Evolutionary conservation across 2,888 invertebrate genomes (phyloP), one percentile per base, ranked within the genome.

Genomic region (Leptura quadrifasciata): DNA sequence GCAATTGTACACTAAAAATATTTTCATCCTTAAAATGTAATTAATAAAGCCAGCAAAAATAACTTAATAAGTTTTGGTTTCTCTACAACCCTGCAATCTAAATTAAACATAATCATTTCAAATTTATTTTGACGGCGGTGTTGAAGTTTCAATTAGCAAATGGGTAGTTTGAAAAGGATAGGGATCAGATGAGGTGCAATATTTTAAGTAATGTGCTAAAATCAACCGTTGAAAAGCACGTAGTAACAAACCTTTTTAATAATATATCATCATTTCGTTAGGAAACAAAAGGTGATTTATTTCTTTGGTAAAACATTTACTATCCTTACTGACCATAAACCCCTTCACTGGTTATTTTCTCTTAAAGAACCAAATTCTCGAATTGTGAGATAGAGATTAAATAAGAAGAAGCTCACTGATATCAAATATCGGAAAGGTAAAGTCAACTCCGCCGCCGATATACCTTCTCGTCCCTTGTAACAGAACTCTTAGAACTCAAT

Each of bases 101-200:
- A 39, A 63, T 63, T 63, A 39, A 10, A 27, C 24, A 60, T 24
- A 60, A 63, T 63, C 63, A 39, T 63, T 63, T 39, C 39, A 39
- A 63, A 63, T 63, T 63, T 63, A 63, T 39, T 63, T 63, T 63
- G 63, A 63, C 39, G 35, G 9, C 18, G 47, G 47, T 47, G 47
- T 47, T 47, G 47, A 47, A 47, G 47, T 47, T 47, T 15, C 15
- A 47, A 47, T 47, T 47, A 47, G 2, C 47, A 47, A 47, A 47
- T 47, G 47, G 2, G 47, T 47, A 47, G 47, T 47, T 15, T 47
- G 47, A 47, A 47, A 15, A 47, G 47, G 47, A 47, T 47, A 47
- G 15, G 47, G 39, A 63, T 17, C 17, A 15, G 63, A 39, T 63
- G 39, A 63, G 35, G n/a, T 39, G 20, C 15, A 35, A 18, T 18